Base-by-base conservation (phyloP, 2,888 invertebrate genomes). In the Cephus sareptanus region DNA sequence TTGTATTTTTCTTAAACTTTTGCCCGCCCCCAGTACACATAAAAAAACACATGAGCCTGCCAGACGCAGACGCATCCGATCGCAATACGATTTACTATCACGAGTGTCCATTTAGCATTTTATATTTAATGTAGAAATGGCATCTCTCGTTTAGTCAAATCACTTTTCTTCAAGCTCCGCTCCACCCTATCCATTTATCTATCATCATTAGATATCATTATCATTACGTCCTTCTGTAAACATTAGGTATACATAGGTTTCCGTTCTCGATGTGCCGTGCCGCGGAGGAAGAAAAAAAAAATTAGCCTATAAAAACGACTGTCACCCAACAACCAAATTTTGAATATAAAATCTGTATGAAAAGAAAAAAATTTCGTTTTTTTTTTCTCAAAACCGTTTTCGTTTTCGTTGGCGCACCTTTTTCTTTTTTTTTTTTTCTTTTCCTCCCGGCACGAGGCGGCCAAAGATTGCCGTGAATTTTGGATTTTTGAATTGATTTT, bases 401-500 rank as follows among this genome's bases (percentile, higher is more conserved):
- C 15, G 4, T 40, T 56, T 40, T 15, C 40, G 15, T 40, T 56
- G 9, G 23, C 23, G 11, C 4, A 12, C n/a, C 31, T 9, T 12
- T 12, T 12, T 13, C 31, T 9, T 12, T 12, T 12, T 13, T 37
- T 31, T 71, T 34, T 31, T 31, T 33, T 33, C 33, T 1, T 71
- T 71, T 23, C 71, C 71, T 71, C 71, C 71, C 15, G 31, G 31
- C 31, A 71, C 34, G 23, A 71, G 34, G 31, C 71, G 71, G 71
- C 33, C 31, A 33, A 4, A 13, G 23, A 33, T 71, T 31, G 71
- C 85, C 84, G 87, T 89, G 89, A 88, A 91, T 88, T 90, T 89
- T 89, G 74, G 89, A 89, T 88, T 90, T 89, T 89, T 90, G 90
- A 91, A 90, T 89, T 89, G 89, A 56, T 23, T 86, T 89, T 90